Evolutionary conservation across 2,888 invertebrate genomes (phyloP), one percentile per base, ranked within the genome.

Genomic region (Schizotus pectinicornis): DNA sequence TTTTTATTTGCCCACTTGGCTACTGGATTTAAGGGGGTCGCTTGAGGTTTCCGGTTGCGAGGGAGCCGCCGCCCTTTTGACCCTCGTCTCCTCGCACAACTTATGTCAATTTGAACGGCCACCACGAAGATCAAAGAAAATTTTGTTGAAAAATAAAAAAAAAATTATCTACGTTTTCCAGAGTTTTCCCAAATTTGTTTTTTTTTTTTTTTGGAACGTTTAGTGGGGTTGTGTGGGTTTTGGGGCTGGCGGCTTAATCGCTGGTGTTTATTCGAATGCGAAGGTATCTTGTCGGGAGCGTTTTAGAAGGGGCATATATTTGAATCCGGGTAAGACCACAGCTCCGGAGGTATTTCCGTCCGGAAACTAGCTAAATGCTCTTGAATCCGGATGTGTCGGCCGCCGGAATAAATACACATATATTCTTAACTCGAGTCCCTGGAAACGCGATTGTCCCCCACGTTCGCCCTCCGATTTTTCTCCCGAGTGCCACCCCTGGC

Each of bases 331-430:
- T 63, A 68, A 71, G 73, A 74, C 75, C 74, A 65, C 74, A 74
- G 68, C 71, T 74, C 70, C 72, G 70, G 69, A 71, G 74, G 75
- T 75, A 71, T 74, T 74, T 75, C 74, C 74, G 68, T 61, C 75
- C 75, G 77, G 77, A 77, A 76, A 74, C 74, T 71, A 69, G 66
- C 72, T 75, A 75, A 77, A 76, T 74, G 74, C 74, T 75, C 70
- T 68, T 69, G 74, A 74, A 75, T 74, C 74, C 76, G 76, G 77
- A 77, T 73, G 69, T 67, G 73, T 70, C 70, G 70, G 71, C 69
- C 64, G 74, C 77, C 75, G 74, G 75, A 75, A 76, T 76, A 75
- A 76, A 76, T 74, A 74, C 72, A 69, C 70, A 73, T 75, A 72
- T 73, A 73, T 72, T 67, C 71, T 70, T 70, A 64, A 65, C 60